Conservation (phyloP, 2,888 invertebrate species). For the Hesperia comma region DNA sequence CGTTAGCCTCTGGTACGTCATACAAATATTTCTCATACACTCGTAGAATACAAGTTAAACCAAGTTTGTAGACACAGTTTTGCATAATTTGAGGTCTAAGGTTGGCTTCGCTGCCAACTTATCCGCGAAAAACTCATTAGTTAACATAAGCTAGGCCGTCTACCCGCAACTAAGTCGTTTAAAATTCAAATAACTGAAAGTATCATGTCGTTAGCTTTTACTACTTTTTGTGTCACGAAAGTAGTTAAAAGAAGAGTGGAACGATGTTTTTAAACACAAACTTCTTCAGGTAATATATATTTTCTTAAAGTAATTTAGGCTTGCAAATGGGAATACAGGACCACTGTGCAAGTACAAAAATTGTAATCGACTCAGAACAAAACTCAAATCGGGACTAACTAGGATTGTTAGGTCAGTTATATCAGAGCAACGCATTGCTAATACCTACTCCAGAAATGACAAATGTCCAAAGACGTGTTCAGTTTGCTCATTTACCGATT, state of each 20-base stretch:
- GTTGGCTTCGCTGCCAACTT: slow-evolving; percentile 19
- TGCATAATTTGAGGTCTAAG: slow-evolving; percentile 14
- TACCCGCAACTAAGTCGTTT: slow-evolving; percentile 2
- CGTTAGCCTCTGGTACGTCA: no score
- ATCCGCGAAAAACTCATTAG: slow-evolving; percentile 17
- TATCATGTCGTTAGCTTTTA: slow-evolving; percentile 18
- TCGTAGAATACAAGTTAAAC: neutral
- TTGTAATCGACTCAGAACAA: no score
- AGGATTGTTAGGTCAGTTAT: no score
- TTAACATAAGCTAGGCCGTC: slow-evolving; percentile 14
- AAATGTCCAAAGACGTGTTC: no score
- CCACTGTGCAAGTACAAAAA: no score
- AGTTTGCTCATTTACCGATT: no score
- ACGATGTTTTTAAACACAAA: neutral
- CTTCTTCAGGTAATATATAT: neutral
- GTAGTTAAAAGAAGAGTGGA: neutral
- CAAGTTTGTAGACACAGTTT: slow-evolving; percentile 14
- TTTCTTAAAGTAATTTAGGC: no score
- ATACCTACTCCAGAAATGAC: no score
- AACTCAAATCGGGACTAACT: no score
- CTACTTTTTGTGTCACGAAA: slow-evolving; percentile 13
- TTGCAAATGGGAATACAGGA: no score
- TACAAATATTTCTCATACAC: no score
- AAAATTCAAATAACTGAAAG: slow-evolving; percentile 15
- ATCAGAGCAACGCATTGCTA: no score